These are phyloP conservation scores for Caenorhabditis wallacei DNA, from an alignment of 2,888 invertebrate species.

Conservation along the genomic window DNA sequence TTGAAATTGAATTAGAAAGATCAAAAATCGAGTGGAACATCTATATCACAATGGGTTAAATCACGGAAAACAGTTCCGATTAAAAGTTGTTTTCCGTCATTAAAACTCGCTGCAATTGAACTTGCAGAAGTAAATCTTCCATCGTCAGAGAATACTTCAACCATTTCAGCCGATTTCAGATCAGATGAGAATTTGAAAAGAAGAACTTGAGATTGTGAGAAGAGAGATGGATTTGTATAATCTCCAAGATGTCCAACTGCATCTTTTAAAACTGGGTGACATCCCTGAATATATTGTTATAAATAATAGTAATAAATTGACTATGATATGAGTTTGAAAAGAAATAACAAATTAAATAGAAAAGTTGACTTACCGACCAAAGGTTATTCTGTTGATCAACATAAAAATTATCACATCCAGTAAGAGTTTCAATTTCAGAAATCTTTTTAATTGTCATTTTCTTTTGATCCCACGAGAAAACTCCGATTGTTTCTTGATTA, in stretches of 20 bases:
- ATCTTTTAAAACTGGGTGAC: constrained; percentile 67
- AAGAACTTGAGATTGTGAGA: constrained; percentile 68
- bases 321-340: too few relatives aligned
- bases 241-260: constrained; percentile 60
- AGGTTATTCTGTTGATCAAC: constrained; percentile 60
- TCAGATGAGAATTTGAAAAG: constrained; percentile 65
- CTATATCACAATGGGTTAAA: constrained; percentile 65
- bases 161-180: constrained; percentile 61
- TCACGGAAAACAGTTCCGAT: constrained; percentile 66
- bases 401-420: constrained; percentile 70
- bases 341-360: too few relatives aligned
- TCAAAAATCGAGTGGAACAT: constrained; percentile 46
- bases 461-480: constrained; percentile 60
- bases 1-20: background rate
- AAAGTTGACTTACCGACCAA: constrained; percentile 65
- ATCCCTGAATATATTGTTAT: constrained; percentile 66
- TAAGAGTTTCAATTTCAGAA: constrained; percentile 50
- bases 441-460: constrained; percentile 30
- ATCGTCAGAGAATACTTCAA: constrained; percentile 68
- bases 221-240: constrained; percentile 23
- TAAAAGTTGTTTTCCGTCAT: constrained; percentile 61
- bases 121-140: constrained; percentile 64
- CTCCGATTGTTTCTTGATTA: constrained; percentile 64
- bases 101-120: constrained; percentile 56
- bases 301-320: too few relatives aligned